phyloP scores from a whole-genome alignment of 2,797 vertebrate genomes.

The Columba guinea region DNA sequence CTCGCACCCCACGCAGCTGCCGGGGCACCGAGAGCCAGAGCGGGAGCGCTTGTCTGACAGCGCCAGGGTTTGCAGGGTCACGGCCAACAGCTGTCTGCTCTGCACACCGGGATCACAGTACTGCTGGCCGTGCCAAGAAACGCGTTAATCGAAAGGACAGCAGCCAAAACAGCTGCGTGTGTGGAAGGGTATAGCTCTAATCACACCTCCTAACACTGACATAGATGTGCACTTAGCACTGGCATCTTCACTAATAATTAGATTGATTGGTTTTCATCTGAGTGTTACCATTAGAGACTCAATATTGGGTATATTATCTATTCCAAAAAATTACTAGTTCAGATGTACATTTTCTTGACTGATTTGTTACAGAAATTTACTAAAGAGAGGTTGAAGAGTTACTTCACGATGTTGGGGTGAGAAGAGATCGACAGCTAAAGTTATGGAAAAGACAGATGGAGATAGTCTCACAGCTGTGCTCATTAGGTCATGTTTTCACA shows the following conservation, averaged over 20 bases:
- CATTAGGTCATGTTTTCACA: background rate
- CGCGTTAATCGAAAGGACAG: background rate
- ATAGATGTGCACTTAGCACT: background rate
- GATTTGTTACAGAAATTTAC: background rate
- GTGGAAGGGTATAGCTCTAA: background rate
- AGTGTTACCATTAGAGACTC: background rate
- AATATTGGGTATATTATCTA: background rate
- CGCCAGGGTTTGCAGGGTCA: background rate
- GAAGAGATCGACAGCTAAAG: background rate
- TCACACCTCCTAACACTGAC: background rate
- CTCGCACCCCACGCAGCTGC: background rate
- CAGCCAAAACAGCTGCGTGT: background rate
- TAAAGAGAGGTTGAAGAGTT: background rate
- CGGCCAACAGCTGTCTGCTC: constrained; percentile 5
- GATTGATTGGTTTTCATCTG: background rate
- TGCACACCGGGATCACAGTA: background rate
- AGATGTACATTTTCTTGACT: background rate
- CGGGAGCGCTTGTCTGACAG: background rate
- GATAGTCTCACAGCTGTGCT: background rate
- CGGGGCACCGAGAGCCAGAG: background rate
- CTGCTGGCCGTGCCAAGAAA: constrained; percentile 5
- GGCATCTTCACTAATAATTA: background rate
- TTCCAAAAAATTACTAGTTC: background rate
- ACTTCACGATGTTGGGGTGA: background rate
- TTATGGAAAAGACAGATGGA: background rate